Evolutionary conservation across 2,888 invertebrate genomes (phyloP), one percentile per base, ranked within the genome.

Genomic region (Rhamphomyia laevipes): DNA sequence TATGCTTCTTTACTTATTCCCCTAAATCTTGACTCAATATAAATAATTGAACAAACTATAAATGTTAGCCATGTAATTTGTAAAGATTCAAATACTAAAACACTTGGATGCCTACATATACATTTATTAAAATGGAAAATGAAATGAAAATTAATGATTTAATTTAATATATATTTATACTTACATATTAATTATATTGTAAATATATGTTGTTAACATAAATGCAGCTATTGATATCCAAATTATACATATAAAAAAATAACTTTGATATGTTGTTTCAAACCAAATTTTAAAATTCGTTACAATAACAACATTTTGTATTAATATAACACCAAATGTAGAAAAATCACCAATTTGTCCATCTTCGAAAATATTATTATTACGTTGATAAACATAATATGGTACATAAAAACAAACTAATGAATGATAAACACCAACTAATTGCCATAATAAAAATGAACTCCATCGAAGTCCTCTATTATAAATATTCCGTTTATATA

Each of bases 381-480:
- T 72, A 2, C 58, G 61, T 12, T 58, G 57, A 59, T 78, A 69
- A 3, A 74, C 59, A 44, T 63, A 59, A 52, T 63, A 70, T 1
- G 77, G 66, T 57, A 78, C 74, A 54, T 73, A 74, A 64, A 79
- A 86, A 33, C 81, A 74, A n/a, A 80, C 65, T 6, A 75, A 51
- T 0, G 81, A 73, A 60, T 86, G 86, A 72, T 82, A 84, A 1
- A 78, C 53, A 4, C 76, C 82, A 54, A 74, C 62, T 12, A 71
- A 2, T 16, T 74, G 71, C 86, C 86, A 86, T 45, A 71, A 68
- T 0, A 74, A 45, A 64, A 87, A 87, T 53, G 77, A 73, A 1
- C 61, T 59, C 73, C 76, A 75, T 1, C 80, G 76, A 63, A 89
- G 73, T 38, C 80, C 72, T 48, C 74, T 73, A 70, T 88, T 87